Evolutionary conservation across 2,113 vertebrate genomes (phyloP).

Genomic region (Natator depressus): DNA sequence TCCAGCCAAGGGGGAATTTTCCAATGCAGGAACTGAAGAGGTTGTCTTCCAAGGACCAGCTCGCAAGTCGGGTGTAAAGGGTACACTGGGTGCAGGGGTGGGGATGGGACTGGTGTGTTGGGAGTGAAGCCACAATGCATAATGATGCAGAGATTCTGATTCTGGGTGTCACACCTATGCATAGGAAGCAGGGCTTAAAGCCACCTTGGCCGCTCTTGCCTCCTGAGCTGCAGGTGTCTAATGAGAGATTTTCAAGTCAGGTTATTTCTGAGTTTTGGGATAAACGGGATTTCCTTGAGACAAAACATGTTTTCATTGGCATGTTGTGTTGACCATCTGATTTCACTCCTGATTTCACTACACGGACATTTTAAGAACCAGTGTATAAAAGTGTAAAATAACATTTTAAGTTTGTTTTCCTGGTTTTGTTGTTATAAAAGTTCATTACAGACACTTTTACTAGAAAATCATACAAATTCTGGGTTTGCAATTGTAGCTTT

Average conservation of each 20-base stretch:
- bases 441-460: constrained; percentile 11
- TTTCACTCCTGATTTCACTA: accelerated
- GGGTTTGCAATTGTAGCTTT: constrained; percentile 11
- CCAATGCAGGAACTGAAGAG: neutral
- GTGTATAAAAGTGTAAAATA: neutral
- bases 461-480: constrained; percentile 25
- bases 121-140: neutral
- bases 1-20: neutral
- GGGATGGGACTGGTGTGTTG: accelerated
- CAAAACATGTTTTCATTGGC: neutral
- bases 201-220: neutral
- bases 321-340: neutral
- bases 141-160: neutral
- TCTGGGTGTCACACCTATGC: neutral
- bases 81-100: accelerated
- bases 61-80: accelerated
- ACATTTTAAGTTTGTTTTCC: neutral
- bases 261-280: accelerated
- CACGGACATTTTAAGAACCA: neutral
- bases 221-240: neutral
- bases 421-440: constrained; percentile 30
- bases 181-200: neutral
- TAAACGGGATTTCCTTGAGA: neutral
- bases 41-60: neutral
- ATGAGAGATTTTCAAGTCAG: accelerated